phyloP scores from a whole-genome alignment of 2,113 vertebrate species.

The Mastomys coucha region DNA sequence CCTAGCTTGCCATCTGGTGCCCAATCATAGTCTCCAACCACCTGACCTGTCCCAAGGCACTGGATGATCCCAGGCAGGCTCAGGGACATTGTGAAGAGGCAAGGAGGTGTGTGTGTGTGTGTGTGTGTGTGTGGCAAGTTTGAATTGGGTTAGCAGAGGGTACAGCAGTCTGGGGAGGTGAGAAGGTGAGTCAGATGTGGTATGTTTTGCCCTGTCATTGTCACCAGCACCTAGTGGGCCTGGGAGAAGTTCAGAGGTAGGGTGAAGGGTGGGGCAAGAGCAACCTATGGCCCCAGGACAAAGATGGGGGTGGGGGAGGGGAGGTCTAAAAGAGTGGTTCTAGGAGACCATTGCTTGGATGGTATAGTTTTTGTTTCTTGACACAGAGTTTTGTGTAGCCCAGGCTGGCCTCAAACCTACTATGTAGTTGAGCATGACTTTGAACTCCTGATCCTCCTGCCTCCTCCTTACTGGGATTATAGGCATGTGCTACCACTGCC shows the following conservation, averaged over 20 bases:
- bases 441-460: background rate
- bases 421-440: background rate
- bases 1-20: background rate
- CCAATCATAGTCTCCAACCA: background rate
- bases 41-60: background rate
- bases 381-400: no score
- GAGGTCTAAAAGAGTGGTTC: no score
- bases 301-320: background rate
- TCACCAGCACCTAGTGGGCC: background rate
- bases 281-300: background rate
- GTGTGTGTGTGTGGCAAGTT: background rate
- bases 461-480: background rate
- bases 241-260: background rate
- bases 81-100: background rate
- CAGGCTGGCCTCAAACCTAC: background rate
- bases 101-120: background rate
- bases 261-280: no score
- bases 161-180: background rate
- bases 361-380: no score
- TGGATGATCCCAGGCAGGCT: background rate
- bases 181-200: background rate
- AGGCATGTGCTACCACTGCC: background rate
- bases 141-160: background rate
- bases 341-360: no score
- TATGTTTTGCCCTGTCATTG: background rate